Evolutionary conservation across 2,113 vertebrate genomes (phyloP), one percentile per base, ranked within the genome.

Genomic region (Loxodonta africana): DNA sequence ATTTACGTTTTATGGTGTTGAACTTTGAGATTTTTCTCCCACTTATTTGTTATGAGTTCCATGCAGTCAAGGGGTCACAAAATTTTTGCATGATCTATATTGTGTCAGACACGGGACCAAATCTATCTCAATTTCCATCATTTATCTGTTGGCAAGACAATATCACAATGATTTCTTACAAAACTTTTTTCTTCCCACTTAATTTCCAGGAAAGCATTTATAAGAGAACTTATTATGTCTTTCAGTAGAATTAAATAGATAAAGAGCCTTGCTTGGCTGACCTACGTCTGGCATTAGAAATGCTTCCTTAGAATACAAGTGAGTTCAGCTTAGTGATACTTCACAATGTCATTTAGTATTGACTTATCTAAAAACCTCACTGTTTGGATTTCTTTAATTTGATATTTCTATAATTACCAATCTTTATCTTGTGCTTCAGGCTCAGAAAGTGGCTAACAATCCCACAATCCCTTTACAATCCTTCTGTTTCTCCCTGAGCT

Each of bases 201-300:
- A 30, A 80, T 96, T 97, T 97, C 63, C 71, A 87, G 63, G 63
- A 89, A 96, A 96, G 20, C n/a, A 28, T 37, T 86, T 78, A 25
- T 37, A 65, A 89, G 83, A 83, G 46, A 94, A 76, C n/a, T n/a
- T 57, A 89, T 25, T 83, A 41, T 71, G 23, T 65, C 77, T 96
- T 73, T 53, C 33, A 62, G 6, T 21, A 67, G 23, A 83, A 73
- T 51, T 53, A 57, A 60, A 90, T 48, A 80, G 57, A 85, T 71
- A 76, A 89, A 82, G 41, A 78, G 41, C 30, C 2, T 18, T 11
- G 18, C 73, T 84, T 62, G 88, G 53, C 44, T 41, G 46, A 41
- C 60, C 48, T 41, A 17, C 3, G 18, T 65, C 44, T 80, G 91
- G 41, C 17, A 25, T 69, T 76, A 81, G 80, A 81, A 96, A 88